Conservation (phyloP, 2,113 vertebrate species). For the Lasiurus borealis region DNA sequence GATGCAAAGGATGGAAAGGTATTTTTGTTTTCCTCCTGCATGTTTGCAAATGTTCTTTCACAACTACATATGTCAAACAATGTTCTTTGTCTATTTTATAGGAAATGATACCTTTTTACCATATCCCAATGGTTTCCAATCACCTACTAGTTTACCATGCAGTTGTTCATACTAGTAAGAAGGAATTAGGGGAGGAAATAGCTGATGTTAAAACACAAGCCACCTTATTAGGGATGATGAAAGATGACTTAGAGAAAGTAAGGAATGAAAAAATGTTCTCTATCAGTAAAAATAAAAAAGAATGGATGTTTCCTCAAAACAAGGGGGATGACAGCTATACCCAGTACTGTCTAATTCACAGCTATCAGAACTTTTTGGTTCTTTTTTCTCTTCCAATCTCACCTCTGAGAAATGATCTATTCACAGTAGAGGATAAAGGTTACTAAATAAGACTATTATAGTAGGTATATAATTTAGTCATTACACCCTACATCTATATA, state of each 20-base stretch:
- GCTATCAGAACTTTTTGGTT: conserved; percentile 39
- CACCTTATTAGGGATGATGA: neutral
- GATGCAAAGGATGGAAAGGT: neutral
- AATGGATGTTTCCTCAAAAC: neutral
- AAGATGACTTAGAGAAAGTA: conserved; percentile 16
- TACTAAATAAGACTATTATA: conserved; percentile 73
- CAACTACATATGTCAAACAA: neutral
- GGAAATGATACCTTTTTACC: neutral
- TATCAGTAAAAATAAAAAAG: neutral
- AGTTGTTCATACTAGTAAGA: conserved; percentile 8
- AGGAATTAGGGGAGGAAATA: neutral
- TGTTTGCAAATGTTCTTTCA: neutral
- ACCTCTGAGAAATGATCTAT: conserved; percentile 69
- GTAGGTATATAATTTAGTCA: conserved; percentile 77
- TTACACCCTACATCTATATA: conserved; percentile 74
- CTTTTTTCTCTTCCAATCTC: conserved; percentile 50
- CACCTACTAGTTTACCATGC: neutral
- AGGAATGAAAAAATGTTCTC: neutral
- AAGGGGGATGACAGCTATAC: neutral
- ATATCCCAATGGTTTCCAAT: neutral
- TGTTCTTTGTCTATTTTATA: neutral
- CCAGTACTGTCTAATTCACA: neutral
- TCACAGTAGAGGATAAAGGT: conserved; percentile 78
- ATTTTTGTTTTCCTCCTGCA: neutral
- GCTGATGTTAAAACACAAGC: conserved; percentile 12